phyloP scores from a whole-genome alignment of 2,888 invertebrate genomes.

The Caenorhabditis virilis region DNA sequence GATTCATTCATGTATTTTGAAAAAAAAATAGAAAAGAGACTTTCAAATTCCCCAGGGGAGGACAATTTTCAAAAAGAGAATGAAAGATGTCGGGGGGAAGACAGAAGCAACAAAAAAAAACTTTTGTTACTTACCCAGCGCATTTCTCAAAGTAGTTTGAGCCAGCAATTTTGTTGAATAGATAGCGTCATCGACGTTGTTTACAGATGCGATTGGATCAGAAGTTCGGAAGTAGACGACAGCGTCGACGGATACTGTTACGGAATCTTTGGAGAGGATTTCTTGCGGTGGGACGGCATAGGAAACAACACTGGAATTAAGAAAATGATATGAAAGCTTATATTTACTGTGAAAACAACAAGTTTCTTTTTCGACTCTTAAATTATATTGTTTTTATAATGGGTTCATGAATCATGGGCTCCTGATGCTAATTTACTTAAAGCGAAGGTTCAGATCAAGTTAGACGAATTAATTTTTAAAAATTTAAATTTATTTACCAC shows the following conservation, averaged over 20 bases:
- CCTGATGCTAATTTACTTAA: no score
- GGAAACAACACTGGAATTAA: slow-evolving; percentile 59
- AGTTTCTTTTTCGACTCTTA: no score
- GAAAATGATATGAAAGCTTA: background rate
- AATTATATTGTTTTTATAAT: no score
- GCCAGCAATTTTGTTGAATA: slow-evolving; percentile 78
- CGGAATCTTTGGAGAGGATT: slow-evolving; percentile 69
- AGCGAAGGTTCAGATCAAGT: no score
- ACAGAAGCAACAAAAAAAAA: background rate
- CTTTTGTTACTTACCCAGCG: slow-evolving; percentile 76
- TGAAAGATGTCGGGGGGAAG: no score
- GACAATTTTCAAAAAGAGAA: no score
- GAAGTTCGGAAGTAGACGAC: slow-evolving; percentile 68
- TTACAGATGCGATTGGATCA: slow-evolving; percentile 64
- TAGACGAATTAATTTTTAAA: no score
- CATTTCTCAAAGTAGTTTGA: slow-evolving; percentile 76
- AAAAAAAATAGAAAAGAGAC: no score
- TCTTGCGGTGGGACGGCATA: slow-evolving; percentile 69
- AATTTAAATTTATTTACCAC: no score
- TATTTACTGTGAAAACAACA: background rate
- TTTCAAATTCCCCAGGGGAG: no score
- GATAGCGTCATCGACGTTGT: slow-evolving; percentile 70
- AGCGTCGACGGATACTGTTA: slow-evolving; percentile 64
- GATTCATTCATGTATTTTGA: no score
- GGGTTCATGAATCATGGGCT: no score